Evolutionary conservation across 2,888 invertebrate genomes (phyloP).

Genomic region (Chaetogeoica ovagalla): DNA sequence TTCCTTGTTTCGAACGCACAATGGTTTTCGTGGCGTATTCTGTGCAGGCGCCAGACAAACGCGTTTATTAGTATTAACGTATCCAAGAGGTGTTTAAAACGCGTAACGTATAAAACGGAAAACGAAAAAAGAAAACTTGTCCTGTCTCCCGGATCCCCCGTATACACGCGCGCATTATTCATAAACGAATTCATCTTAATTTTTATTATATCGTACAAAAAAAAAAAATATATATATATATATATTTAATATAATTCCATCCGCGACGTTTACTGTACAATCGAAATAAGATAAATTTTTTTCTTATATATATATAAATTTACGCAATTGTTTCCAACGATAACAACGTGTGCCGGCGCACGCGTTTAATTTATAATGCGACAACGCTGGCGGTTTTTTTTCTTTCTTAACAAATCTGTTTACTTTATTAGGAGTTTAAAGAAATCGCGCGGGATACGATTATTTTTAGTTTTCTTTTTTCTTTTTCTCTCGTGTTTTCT

Average conservation of each 20-base stretch:
- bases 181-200: slow-evolving; percentile 43
- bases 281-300: too few relatives aligned
- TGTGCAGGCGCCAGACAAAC: slow-evolving; percentile 39
- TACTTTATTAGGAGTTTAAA: not conserved
- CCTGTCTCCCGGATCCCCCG: not conserved
- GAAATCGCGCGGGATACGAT: not conserved
- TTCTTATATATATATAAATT: not conserved
- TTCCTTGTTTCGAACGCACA: slow-evolving; percentile 25
- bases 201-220: slow-evolving; percentile 30
- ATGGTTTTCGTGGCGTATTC: slow-evolving; percentile 35
- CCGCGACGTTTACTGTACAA: too few relatives aligned
- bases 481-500: too few relatives aligned
- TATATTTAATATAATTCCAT: slow-evolving; percentile 8
- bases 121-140: slow-evolving; percentile 16
- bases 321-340: too few relatives aligned
- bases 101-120: not conserved
- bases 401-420: too few relatives aligned
- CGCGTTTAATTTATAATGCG: too few relatives aligned
- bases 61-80: slow-evolving; percentile 17
- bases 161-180: not conserved
- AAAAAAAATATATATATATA: too few relatives aligned
- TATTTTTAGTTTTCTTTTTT: slow-evolving; percentile 6
- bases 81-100: slow-evolving; percentile 37
- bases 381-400: too few relatives aligned
- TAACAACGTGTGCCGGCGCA: too few relatives aligned